Conservation (phyloP, 1,140 invertebrate genomes). For the Caenorhabditis brenneri region DNA sequence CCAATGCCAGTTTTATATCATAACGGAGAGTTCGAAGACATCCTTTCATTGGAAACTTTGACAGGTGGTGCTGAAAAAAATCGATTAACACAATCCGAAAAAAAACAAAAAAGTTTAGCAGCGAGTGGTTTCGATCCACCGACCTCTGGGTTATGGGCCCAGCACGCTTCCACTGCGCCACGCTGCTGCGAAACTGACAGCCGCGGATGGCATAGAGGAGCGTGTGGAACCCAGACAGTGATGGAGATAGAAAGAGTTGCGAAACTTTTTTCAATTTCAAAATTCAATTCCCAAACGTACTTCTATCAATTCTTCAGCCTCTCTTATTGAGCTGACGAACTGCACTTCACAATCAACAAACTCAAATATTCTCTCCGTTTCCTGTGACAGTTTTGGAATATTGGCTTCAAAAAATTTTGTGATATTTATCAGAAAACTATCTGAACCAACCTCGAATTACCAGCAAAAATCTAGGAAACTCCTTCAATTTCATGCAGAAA, state of each 20-base stretch:
- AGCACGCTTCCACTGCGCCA: constrained; percentile 97
- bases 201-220: background rate
- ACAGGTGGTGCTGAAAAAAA: background rate
- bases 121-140: constrained; percentile 93
- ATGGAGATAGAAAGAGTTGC: too few relatives aligned
- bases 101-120: constrained; percentile 76
- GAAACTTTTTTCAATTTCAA: background rate
- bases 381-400: background rate
- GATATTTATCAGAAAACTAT: too few relatives aligned
- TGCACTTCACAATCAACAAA: background rate
- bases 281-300: background rate
- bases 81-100: background rate
- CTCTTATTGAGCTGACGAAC: background rate
- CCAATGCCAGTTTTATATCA: background rate
- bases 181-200: constrained; percentile 78
- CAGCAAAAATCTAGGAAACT: background rate
- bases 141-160: constrained; percentile 97
- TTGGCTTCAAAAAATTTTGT: too few relatives aligned
- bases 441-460: background rate
- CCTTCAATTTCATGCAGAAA: background rate
- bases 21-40: background rate
- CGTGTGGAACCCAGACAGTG: background rate
- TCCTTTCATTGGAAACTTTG: background rate
- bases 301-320: background rate
- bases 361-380: background rate